A percentile compares a stretch with the other conserved stretches of the same genome.
Evolutionary conservation across 2,888 invertebrate genomes (phyloP).

Genomic region (Pristionchus exspectatus): DNA sequence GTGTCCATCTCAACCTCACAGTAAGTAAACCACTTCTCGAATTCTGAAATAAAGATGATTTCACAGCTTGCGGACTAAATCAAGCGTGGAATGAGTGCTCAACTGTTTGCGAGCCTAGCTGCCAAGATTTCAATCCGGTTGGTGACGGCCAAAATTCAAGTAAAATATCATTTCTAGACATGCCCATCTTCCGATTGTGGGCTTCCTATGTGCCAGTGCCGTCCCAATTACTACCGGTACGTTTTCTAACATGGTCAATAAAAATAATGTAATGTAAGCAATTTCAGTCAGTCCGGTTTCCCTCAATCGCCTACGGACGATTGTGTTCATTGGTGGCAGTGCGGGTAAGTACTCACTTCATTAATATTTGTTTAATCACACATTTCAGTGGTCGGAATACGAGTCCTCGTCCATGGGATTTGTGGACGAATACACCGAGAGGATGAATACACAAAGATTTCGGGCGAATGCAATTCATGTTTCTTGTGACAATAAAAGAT

Average conservation of each 20-base stretch:
- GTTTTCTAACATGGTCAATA: background rate
- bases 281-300: background rate
- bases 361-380: background rate
- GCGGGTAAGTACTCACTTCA: background rate
- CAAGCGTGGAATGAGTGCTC: slow-evolving; percentile 19
- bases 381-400: background rate
- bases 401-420: background rate
- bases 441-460: background rate
- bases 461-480: too few species aligned
- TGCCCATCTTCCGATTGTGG: background rate
- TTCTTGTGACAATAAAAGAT: too few species aligned
- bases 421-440: background rate
- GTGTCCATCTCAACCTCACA: too few species aligned
- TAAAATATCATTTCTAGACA: background rate
- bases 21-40: too few species aligned
- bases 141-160: too few species aligned
- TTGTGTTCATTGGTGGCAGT: background rate
- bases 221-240: background rate
- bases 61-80: background rate
- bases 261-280: background rate
- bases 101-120: background rate
- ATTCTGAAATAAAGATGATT: too few species aligned
- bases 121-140: slow-evolving; percentile 13
- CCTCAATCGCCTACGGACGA: background rate
- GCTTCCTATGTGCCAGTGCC: background rate